These are phyloP conservation scores for Phrixothrix hirtus DNA, from an alignment of 2,888 invertebrate genomes.

Conservation along the genomic window DNA sequence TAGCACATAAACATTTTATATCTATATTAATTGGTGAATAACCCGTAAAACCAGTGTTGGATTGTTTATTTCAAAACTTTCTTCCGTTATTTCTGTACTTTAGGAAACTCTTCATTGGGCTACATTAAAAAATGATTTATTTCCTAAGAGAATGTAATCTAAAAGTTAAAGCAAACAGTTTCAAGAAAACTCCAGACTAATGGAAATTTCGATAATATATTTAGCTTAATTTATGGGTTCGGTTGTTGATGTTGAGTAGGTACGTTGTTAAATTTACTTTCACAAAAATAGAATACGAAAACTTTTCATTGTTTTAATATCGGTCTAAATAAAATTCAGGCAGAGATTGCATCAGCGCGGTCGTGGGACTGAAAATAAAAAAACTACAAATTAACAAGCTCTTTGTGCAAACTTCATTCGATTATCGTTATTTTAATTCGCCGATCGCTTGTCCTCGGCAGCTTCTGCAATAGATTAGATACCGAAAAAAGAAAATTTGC, in stretches of 20 bases:
- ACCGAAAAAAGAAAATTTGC: slow-evolving; percentile 39
- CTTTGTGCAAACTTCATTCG: slow-evolving; percentile 42
- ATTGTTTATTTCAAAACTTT: too few relatives aligned
- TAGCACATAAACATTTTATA: too few relatives aligned
- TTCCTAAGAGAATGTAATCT: too few relatives aligned
- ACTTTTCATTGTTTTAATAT: slow-evolving; percentile 31
- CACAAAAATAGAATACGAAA: slow-evolving; percentile 11
- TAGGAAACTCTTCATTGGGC: too few relatives aligned
- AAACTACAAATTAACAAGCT: slow-evolving; percentile 40
- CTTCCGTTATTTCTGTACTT: too few relatives aligned
- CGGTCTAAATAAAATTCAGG: slow-evolving; percentile 31
- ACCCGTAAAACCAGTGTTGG: too few relatives aligned
- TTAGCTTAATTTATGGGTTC: slow-evolving; percentile 16
- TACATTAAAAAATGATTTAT: too few relatives aligned
- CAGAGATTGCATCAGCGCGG: slow-evolving; percentile 35
- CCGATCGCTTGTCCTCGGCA: slow-evolving; percentile 36
- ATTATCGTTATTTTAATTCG: slow-evolving; percentile 40
- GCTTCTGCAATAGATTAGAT: slow-evolving; percentile 35
- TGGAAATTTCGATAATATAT: too few relatives aligned
- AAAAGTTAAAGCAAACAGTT: too few relatives aligned
- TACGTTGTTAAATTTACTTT: slow-evolving; percentile 16
- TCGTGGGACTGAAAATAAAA: slow-evolving; percentile 37
- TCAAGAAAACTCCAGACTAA: too few relatives aligned
- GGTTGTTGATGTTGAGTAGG: slow-evolving; percentile 7
- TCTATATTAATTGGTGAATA: too few relatives aligned